These are phyloP conservation scores for Panulirus ornatus DNA, from an alignment of 1,140 invertebrate genomes.

Conservation along the genomic window DNA sequence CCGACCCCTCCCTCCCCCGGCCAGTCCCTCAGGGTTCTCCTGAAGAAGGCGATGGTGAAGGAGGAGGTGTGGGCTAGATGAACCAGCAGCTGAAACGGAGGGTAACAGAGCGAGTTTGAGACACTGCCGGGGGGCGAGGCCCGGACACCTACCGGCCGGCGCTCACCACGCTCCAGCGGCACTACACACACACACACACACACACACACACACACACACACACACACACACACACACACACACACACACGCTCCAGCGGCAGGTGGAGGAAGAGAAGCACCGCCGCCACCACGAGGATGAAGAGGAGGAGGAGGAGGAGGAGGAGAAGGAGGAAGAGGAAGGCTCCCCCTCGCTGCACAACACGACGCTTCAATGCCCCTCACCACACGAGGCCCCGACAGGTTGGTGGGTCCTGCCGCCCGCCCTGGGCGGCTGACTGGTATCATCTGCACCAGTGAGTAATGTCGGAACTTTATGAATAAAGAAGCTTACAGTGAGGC, in stretches of 20 bases:
- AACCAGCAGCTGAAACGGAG: background rate
- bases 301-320: background rate
- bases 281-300: too few species aligned
- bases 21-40: background rate
- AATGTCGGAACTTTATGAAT: conserved; percentile 47
- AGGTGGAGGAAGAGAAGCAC: background rate
- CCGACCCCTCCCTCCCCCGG: too few species aligned
- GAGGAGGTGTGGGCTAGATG: too few species aligned
- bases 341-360: background rate
- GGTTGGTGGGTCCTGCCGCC: conserved; percentile 8
- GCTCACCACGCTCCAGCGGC: background rate
- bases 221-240: conserved; percentile 14
- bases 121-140: background rate
- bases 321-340: background rate
- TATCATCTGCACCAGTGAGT: conserved; percentile 37
- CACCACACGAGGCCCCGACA: conserved; percentile 21
- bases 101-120: background rate
- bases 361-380: background rate
- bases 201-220: conserved; percentile 25
- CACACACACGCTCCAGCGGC: conserved; percentile 3
- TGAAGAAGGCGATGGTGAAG: background rate
- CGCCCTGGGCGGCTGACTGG: background rate
- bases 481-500: conserved; percentile 39
- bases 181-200: conserved; percentile 7
- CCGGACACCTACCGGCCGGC: background rate